Evolutionary conservation across 1,140 invertebrate species (phyloP).

Genomic region (Alviniconcha marisindica): DNA sequence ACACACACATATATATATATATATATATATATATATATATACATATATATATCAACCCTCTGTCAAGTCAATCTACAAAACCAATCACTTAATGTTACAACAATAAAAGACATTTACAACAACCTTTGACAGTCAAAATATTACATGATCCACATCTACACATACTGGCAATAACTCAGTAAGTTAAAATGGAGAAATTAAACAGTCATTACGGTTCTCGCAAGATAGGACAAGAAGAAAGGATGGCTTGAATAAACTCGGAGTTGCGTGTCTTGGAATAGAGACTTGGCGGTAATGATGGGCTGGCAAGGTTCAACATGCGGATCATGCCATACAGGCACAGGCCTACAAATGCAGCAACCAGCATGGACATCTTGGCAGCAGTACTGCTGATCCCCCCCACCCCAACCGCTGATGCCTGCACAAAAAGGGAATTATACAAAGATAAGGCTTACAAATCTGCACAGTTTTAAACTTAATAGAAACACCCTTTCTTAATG

Average conservation of each 20-base stretch:
- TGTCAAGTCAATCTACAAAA: no score
- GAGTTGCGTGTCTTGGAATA: slow-evolving; percentile 83
- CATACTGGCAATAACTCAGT: background rate
- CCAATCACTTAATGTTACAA: no score
- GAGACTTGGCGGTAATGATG: slow-evolving; percentile 84
- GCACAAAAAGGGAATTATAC: background rate
- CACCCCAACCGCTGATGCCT: background rate
- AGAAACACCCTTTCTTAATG: no score
- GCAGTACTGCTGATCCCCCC: background rate
- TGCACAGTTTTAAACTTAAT: no score
- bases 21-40: no score
- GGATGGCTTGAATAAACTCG: slow-evolving; percentile 85
- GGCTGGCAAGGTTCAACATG: slow-evolving; percentile 88
- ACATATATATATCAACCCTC: no score
- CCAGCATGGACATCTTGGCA: slow-evolving; percentile 36
- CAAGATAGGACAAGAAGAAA: slow-evolving; percentile 86
- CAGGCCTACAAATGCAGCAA: slow-evolving; percentile 39
- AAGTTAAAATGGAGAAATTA: background rate
- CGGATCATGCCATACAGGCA: slow-evolving; percentile 79
- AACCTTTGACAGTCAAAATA: background rate
- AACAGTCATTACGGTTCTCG: slow-evolving; percentile 88
- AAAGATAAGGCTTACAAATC: no score
- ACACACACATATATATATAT: no score
- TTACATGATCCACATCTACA: background rate
- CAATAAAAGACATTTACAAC: background rate